Evolutionary conservation across 1,140 invertebrate genomes (phyloP), one percentile per base, ranked within the genome.

Genomic region (Achroia grisella): DNA sequence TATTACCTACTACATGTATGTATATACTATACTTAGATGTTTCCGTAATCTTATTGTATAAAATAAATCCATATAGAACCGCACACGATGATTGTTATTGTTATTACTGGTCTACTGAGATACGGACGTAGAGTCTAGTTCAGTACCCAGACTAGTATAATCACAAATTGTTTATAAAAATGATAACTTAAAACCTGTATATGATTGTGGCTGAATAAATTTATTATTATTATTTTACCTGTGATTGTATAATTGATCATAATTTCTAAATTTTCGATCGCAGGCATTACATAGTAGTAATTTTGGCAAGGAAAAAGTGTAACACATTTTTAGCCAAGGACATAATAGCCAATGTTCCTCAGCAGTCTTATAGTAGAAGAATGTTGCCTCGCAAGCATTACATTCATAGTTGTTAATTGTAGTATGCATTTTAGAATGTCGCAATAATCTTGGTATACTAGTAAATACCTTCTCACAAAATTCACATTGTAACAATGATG

Each of bases 391-490:
- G 42, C 85, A 87, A 23, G 65, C 57, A 39, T 68, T 79, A 51
- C 85, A 87, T 52, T 83, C 72, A 48, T 82, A 84, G 49, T 86
- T 84, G 39, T 60, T 77, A 11, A 52, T 44, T 17, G 70, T 71
- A 10, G 56, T 63, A 46, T 87, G 85, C 10, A 47, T 52, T 44
- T 74, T 81, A 9, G 55, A 58, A 56, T 87, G 85, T 41, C 69
- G 67, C 11, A 85, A 34, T 11, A 86, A 36, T 64, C 73, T 68
- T 8, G 80, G 75, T 36, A 86, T 81, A 49, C 71, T 76, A 23
- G 81, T 80, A 48, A 71, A 87, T 5, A 82, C 74, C 62, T 81
- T 83, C 46, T 86, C 77, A 44, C 85, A 87, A 54, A 81, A 83
- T 52, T 86, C 76, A 44, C 82, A 86, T 59, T 82, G 71, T 11